Percentiles rank a stretch among this genome's conserved stretches.
Conservation (phyloP, 2,797 vertebrate genomes). For the Acrossocheilus fasciatus region DNA sequence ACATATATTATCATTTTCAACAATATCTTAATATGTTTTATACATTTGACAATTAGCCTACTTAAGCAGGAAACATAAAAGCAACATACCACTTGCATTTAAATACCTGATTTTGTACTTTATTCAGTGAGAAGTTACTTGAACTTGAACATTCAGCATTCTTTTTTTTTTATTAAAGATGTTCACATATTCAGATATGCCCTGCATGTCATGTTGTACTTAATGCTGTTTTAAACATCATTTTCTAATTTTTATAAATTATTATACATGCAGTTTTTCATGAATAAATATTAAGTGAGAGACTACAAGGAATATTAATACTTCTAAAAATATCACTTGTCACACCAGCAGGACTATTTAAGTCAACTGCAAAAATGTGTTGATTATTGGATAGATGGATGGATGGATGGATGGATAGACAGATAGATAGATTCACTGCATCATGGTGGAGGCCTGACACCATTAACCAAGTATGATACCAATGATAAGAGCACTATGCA, state of each 20-base stretch:
- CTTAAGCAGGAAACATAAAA: background rate
- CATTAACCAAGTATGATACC: background rate
- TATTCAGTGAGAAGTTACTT: background rate
- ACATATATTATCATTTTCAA: background rate
- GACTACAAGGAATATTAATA: background rate
- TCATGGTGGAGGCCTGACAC: background rate
- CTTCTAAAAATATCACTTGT: background rate
- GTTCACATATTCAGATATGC: background rate
- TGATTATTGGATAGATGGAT: background rate
- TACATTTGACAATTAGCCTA: background rate
- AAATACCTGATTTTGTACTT: background rate
- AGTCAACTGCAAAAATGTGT: background rate
- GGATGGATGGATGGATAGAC: background rate
- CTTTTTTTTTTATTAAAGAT: background rate
- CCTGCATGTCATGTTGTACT: background rate
- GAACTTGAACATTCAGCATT: background rate
- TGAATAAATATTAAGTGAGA: background rate
- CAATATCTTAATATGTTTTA: background rate
- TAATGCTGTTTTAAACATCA: background rate
- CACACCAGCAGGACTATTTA: background rate
- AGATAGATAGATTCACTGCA: background rate
- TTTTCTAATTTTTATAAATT: background rate
- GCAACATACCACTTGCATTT: background rate
- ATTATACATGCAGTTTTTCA: background rate
- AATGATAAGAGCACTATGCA: background rate